A percentile compares a stretch with the other conserved stretches of the same genome.
phyloP scores from a whole-genome alignment of 2,113 vertebrate species.

The Pluvianellus socialis region DNA sequence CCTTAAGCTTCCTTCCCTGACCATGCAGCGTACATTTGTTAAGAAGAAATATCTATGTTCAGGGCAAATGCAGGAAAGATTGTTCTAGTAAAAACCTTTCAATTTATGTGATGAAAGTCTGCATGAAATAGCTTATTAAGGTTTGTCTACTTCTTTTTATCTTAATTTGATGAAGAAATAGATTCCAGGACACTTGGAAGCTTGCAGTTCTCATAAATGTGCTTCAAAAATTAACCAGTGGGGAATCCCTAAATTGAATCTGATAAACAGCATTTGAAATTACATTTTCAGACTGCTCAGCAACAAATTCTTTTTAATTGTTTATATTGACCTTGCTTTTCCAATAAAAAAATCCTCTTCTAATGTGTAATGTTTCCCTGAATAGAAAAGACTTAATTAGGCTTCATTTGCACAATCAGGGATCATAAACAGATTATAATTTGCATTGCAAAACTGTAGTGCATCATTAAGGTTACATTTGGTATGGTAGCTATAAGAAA shows the following conservation, averaged over 20 bases:
- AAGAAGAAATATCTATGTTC: not conserved
- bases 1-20: not conserved
- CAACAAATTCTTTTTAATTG: constrained; percentile 32
- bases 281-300: not conserved
- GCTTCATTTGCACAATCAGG: constrained; percentile 19
- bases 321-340: constrained; percentile 52
- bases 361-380: constrained; percentile 9
- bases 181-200: not conserved
- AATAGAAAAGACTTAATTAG: constrained; percentile 58
- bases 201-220: not conserved
- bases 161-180: not conserved
- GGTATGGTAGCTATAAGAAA: not conserved
- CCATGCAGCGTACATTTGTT: fast-evolving
- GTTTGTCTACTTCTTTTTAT: not conserved
- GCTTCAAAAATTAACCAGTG: not conserved
- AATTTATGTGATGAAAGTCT: not conserved
- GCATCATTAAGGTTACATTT: not conserved
- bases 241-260: not conserved
- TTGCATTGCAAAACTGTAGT: constrained; percentile 37
- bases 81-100: fast-evolving
- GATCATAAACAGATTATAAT: constrained; percentile 59
- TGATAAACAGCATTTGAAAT: constrained; percentile 14
- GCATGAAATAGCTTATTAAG: not conserved
- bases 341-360: not conserved
- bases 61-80: not conserved